phyloP scores from a whole-genome alignment of 2,797 vertebrate species.

The Vespertilio murinus region DNA sequence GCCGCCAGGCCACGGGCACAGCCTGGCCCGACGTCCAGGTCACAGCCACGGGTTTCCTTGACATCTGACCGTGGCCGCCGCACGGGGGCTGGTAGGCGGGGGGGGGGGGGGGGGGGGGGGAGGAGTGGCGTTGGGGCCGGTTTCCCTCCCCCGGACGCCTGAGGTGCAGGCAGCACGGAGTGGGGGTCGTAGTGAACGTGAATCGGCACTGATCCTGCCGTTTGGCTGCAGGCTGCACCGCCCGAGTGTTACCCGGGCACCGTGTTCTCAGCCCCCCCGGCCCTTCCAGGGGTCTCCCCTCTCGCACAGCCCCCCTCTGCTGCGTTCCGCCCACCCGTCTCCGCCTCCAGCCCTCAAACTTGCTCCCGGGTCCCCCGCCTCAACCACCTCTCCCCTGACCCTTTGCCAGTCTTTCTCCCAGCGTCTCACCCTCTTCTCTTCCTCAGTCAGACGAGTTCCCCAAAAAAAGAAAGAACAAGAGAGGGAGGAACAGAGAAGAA shows the following conservation, averaged over 20 bases:
- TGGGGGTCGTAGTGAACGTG: fast-evolving
- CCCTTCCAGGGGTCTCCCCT: not conserved
- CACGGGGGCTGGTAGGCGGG: too few relatives aligned
- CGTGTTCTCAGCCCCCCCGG: not conserved
- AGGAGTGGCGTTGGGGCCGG: not conserved
- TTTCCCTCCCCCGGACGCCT: not conserved
- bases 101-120: too few relatives aligned
- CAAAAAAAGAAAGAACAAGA: not conserved
- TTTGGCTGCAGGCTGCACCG: not conserved
- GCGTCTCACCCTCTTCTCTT: not conserved
- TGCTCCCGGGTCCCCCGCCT: not conserved
- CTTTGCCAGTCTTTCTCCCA: not conserved
- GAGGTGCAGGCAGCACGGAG: not conserved
- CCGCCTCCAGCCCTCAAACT: not conserved
- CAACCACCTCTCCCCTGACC: not conserved
- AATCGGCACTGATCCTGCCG: not conserved
- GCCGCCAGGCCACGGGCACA: slow-evolving; percentile 55
- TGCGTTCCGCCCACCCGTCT: fast-evolving
- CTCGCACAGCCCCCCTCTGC: not conserved
- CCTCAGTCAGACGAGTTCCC: not conserved
- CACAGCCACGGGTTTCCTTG: slow-evolving; percentile 48
- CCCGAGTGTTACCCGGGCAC: fast-evolving
- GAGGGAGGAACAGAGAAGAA: too few relatives aligned
- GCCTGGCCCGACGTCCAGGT: not conserved
- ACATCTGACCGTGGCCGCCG: slow-evolving; percentile 18